Conservation (phyloP, 2,113 vertebrate genomes). For the Bufo bufo region DNA sequence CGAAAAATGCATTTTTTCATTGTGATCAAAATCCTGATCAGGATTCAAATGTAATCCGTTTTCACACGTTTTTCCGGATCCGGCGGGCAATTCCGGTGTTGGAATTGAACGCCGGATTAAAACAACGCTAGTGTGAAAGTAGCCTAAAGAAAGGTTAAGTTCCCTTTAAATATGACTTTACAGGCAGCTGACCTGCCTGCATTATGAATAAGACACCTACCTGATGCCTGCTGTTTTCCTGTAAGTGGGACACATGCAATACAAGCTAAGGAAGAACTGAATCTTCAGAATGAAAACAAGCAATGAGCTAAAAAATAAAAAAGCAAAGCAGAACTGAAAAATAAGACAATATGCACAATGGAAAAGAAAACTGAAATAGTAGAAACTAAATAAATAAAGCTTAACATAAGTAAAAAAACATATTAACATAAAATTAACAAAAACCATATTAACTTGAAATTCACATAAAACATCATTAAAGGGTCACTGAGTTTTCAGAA, state of each 20-base stretch:
- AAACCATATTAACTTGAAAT: not conserved
- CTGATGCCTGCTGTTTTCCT: constrained; percentile 73
- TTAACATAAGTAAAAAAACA: not conserved
- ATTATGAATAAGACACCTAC: constrained; percentile 70
- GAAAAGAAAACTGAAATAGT: constrained; percentile 67
- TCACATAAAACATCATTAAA: not conserved
- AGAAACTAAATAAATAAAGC: constrained; percentile 58
- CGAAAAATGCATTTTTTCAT: no score
- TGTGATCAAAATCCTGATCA: no score
- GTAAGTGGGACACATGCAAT: constrained; percentile 69
- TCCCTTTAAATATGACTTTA: not conserved
- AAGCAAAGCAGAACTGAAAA: constrained; percentile 76
- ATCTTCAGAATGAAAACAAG: constrained; percentile 77
- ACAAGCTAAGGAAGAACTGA: constrained; percentile 66
- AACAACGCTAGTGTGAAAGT: no score
- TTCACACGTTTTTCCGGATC: no score
- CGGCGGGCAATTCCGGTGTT: no score
- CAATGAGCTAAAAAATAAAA: constrained; percentile 82
- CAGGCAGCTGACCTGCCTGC: not conserved
- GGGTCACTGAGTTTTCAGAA: no score
- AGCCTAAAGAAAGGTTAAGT: not conserved
- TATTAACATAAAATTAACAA: no score
- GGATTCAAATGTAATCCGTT: no score
- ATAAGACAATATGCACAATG: constrained; percentile 69
- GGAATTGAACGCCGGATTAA: no score